Evolutionary conservation across 1,140 invertebrate species (phyloP), one percentile per base, ranked within the genome.

Genomic region (Cydia splendana): DNA sequence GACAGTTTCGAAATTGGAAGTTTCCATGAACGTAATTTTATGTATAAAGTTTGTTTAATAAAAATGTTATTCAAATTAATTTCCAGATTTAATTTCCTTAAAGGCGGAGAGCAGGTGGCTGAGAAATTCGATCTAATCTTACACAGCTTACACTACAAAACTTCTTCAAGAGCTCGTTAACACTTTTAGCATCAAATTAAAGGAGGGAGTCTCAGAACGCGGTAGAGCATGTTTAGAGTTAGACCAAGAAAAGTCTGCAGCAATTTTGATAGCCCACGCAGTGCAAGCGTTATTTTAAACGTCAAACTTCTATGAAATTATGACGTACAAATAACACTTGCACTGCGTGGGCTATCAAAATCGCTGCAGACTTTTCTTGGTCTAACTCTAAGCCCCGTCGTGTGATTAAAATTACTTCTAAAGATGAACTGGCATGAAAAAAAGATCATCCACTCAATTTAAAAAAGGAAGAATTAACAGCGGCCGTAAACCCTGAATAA

Each of bases 401-500:
- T 71, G 67, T 69, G 30, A 69, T 34, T 71, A 34, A 15, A 13
- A n/a, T 69, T 38, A 71, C 67, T 45, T 38, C 67, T 38, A 42
- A 38, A 24, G 67, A n/a, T 4, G 9, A n/a, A 71, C n/a, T 15
- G 24, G 45, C 12, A 24, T 48, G 24, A 45, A 15, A 51, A 73
- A 74, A 75, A 53, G 45, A 53, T 51, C 13, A 12, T 28, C 45
- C 48, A 53, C 45, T 51, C 74, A 75, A 75, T 75, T 57, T 30
- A 75, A 75, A 75, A 51, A 75, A 51, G 7, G 15, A 75, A 38
- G 45, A 57, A 15, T 15, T 75, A 53, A 51, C 74, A 38, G 38
- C 28, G 67, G 9, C n/a, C 67, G 65, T 77, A 79, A 80, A 80
- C 65, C 57, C 51, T 79, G 65, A 83, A 79, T 76, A 80, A 80